Conservation (phyloP, 2,113 vertebrate genomes). For the Callaeas wilsoni region DNA sequence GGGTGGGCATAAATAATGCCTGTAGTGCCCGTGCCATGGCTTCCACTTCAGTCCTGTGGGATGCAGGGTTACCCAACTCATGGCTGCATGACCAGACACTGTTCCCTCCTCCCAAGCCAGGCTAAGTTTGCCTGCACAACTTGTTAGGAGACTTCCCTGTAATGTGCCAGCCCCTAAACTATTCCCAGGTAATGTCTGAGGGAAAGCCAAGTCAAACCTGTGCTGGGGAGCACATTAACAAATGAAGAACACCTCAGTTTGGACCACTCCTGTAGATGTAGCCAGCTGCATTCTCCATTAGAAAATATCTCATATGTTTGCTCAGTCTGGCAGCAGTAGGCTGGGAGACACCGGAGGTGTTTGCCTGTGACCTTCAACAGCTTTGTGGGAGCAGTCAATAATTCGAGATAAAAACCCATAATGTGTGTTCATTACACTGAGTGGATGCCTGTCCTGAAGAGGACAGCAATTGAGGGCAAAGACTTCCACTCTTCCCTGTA, state of each 20-base stretch:
- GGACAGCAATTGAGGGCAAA: not conserved
- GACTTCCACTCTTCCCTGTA: not conserved
- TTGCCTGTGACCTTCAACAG: not conserved
- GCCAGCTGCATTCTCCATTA: not conserved
- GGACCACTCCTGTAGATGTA: not conserved
- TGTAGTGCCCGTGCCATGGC: not conserved
- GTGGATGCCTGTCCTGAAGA: not conserved
- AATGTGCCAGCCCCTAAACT: not conserved
- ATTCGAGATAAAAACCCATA: not conserved
- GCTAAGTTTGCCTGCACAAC: not conserved
- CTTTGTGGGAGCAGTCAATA: not conserved
- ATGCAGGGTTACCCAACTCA: not conserved
- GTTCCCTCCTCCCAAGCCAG: not conserved
- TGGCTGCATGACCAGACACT: not conserved
- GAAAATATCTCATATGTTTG: not conserved
- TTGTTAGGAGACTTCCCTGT: not conserved
- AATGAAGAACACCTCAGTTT: not conserved
- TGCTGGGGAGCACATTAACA: not conserved
- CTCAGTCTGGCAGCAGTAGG: not conserved
- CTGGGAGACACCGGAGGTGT: not conserved
- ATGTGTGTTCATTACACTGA: rapidly evolving
- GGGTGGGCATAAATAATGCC: not conserved
- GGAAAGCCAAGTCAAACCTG: not conserved
- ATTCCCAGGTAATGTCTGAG: not conserved
- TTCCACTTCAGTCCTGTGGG: not conserved